Conservation (phyloP, 2,888 invertebrate genomes). For the Microplitis deprimator region DNA sequence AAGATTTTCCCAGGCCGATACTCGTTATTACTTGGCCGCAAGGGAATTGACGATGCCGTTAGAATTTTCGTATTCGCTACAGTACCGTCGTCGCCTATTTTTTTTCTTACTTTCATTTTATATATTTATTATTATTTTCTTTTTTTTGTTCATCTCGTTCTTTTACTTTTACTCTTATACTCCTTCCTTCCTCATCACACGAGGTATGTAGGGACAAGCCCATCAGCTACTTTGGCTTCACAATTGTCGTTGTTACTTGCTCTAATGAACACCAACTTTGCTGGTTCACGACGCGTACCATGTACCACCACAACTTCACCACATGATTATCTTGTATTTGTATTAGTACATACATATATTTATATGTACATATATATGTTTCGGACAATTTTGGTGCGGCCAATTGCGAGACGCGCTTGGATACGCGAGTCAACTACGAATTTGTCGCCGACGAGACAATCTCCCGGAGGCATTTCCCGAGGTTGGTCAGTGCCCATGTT, state of each 20-base stretch:
- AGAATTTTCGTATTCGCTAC: constrained; percentile 40
- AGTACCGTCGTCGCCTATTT: constrained; percentile 16
- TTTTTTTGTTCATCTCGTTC: constrained; percentile 17
- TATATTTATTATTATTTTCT: constrained; percentile 39
- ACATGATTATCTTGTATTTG: constrained; percentile 12
- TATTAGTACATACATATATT: neutral
- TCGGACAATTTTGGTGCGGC: constrained; percentile 33
- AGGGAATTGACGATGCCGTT: constrained; percentile 29
- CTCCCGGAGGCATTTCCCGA: constrained; percentile 39
- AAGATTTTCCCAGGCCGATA: constrained; percentile 52
- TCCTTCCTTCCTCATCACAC: constrained; percentile 14
- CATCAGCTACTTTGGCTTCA: constrained; percentile 5
- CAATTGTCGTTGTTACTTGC: constrained; percentile 6
- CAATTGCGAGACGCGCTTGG: constrained; percentile 48
- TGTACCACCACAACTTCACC: neutral
- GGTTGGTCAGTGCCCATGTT: constrained; percentile 28
- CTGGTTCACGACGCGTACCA: constrained; percentile 28
- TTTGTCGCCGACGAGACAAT: constrained; percentile 50
- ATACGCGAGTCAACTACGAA: constrained; percentile 53
- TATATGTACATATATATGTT: neutral
- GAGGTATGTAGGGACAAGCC: constrained; percentile 14
- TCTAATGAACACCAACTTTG: constrained; percentile 37
- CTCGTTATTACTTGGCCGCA: constrained; percentile 48
- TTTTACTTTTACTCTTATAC: constrained; percentile 18
- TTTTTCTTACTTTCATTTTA: neutral